Evolutionary conservation across 2,888 invertebrate genomes (phyloP).

Genomic region (Eristalis tenax): DNA sequence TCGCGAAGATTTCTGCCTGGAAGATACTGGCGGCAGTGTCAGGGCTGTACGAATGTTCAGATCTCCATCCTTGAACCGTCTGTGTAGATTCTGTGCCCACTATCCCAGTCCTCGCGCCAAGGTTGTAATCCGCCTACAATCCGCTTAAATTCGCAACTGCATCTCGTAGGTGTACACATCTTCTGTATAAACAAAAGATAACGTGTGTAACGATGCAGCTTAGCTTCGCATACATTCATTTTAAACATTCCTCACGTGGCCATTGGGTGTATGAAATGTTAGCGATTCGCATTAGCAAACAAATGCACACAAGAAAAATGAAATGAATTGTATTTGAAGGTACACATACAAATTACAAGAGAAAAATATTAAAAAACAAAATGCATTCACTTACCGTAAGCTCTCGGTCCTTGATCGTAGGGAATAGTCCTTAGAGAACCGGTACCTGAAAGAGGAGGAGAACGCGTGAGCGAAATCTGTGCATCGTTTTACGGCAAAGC

Average conservation of each 20-base stretch:
- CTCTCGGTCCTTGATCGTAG: conserved; percentile 90
- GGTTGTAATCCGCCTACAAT: no score
- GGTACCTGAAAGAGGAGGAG: conserved; percentile 82
- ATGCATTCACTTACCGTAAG: conserved; percentile 85
- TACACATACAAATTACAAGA: conserved; percentile 37
- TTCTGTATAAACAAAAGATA: no score
- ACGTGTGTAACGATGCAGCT: no score
- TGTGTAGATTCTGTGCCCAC: no score
- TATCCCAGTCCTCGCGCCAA: no score
- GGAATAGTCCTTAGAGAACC: conserved; percentile 91
- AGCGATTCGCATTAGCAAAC: not conserved
- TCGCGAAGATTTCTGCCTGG: no score
- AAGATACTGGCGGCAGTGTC: no score
- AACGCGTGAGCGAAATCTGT: not conserved
- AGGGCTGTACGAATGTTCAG: no score
- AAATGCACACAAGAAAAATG: not conserved
- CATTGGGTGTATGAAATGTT: not conserved
- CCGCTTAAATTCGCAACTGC: no score
- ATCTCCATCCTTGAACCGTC: no score
- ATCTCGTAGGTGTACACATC: no score
- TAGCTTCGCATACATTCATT: not conserved
- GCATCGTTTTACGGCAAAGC: not conserved
- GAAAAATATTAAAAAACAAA: conserved; percentile 9
- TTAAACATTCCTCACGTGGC: not conserved
- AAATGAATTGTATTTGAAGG: not conserved